A percentile compares a stretch with the other conserved stretches of the same genome.
phyloP scores from a whole-genome alignment of 1,140 invertebrate genomes.

The Pseudomyrmex sp. region DNA sequence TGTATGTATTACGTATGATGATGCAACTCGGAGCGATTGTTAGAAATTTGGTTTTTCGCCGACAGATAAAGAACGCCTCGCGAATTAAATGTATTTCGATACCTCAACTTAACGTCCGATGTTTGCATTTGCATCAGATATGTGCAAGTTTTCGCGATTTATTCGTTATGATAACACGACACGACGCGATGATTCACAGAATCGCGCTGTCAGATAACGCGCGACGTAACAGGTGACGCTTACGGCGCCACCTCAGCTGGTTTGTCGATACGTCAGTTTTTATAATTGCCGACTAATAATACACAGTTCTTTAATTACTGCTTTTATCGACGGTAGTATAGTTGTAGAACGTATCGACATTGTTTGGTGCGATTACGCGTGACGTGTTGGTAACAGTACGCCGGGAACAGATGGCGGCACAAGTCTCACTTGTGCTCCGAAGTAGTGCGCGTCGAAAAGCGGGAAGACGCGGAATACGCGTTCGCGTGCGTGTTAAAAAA shows the following conservation, averaged over 20 bases:
- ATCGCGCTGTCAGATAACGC: conserved; percentile 2
- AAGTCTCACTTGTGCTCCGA: not conserved
- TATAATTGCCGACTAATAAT: not conserved
- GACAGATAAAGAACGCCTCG: too few species aligned
- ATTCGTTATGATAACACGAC: not conserved
- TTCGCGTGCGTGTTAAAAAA: too few species aligned
- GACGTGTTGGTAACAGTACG: too few species aligned
- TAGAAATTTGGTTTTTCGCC: too few species aligned
- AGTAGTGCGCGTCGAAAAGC: too few species aligned
- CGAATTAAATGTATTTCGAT: not conserved
- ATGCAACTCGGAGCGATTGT: not conserved
- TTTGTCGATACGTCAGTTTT: not conserved
- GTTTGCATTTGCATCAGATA: conserved; percentile 17
- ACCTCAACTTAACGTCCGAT: not conserved
- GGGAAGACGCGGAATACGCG: too few species aligned
- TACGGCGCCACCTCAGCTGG: too few species aligned
- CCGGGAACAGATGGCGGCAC: not conserved
- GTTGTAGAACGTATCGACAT: too few species aligned
- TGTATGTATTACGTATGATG: not conserved
- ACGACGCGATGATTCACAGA: not conserved
- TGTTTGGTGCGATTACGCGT: too few species aligned
- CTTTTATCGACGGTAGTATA: too few species aligned
- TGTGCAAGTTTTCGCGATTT: conserved; percentile 18
- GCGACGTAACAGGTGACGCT: not conserved
- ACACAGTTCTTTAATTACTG: too few species aligned